Percentiles rank a stretch among this genome's conserved stretches.
Evolutionary conservation across 2,888 invertebrate species (phyloP).

Genomic region (Spilarctia lutea): DNA sequence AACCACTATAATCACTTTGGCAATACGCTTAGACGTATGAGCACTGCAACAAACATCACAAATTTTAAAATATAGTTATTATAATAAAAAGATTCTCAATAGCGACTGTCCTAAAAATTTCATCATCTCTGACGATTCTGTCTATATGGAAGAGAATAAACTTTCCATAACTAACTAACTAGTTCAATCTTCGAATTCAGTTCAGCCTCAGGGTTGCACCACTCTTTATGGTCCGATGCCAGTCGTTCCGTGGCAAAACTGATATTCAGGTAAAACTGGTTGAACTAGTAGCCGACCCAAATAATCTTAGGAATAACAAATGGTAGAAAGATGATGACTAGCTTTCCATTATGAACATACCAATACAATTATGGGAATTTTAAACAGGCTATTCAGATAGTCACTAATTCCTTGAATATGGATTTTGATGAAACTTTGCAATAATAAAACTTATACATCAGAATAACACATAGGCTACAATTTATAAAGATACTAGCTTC

Average conservation of each 20-base stretch:
- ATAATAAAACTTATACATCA: too few relatives aligned
- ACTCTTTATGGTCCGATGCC: too few relatives aligned
- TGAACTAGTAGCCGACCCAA: too few relatives aligned
- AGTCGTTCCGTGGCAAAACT: too few relatives aligned
- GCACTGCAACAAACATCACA: conserved; percentile 85
- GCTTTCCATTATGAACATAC: not conserved
- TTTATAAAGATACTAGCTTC: too few relatives aligned
- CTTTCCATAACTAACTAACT: not conserved
- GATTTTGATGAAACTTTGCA: too few relatives aligned
- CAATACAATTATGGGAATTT: not conserved
- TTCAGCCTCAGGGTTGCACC: too few relatives aligned
- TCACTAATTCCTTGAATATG: not conserved
- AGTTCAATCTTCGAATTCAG: too few relatives aligned
- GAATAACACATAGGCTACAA: too few relatives aligned
- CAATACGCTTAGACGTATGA: conserved; percentile 90
- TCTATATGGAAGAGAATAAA: not conserved
- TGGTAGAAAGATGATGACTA: too few relatives aligned
- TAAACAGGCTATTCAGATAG: not conserved
- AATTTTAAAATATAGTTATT: not conserved
- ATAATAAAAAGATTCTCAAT: not conserved
- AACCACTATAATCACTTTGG: conserved; percentile 90
- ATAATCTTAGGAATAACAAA: too few relatives aligned
- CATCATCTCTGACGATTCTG: not conserved
- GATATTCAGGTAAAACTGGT: too few relatives aligned
- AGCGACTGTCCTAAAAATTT: not conserved